phyloP scores from a whole-genome alignment of 2,113 vertebrate genomes.

The Sinocyclocheilus anophthalmus region DNA sequence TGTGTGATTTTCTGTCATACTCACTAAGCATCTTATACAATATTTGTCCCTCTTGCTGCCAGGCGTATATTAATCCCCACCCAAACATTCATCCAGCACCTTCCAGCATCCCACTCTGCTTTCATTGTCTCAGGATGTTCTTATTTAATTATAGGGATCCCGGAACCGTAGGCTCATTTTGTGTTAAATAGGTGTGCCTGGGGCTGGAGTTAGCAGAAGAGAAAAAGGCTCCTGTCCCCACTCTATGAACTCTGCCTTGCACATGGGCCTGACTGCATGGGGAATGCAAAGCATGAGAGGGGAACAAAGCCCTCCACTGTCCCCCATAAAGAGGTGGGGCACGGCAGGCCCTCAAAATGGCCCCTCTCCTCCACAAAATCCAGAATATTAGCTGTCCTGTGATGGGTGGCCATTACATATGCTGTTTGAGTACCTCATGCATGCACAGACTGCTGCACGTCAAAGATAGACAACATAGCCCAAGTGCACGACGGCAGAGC shows the following conservation, averaged over 20 bases:
- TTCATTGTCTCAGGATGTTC: conserved; percentile 46
- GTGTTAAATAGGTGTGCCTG: conserved; percentile 48
- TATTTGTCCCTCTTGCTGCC: conserved; percentile 27
- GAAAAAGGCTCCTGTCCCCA: conserved; percentile 55
- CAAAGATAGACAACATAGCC: conserved; percentile 3
- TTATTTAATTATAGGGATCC: conserved; percentile 56
- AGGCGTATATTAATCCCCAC: conserved; percentile 40
- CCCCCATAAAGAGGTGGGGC: conserved; percentile 68
- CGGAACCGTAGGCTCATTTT: conserved; percentile 36
- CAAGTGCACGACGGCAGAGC: not conserved
- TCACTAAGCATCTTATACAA: conserved; percentile 10
- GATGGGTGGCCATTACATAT: conserved; percentile 2
- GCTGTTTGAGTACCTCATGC: not conserved
- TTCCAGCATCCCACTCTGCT: conserved; percentile 43
- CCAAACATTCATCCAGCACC: conserved; percentile 45
- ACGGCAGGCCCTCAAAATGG: conserved; percentile 34
- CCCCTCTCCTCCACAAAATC: conserved; percentile 41
- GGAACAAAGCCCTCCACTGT: conserved; percentile 78
- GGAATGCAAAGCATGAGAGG: conserved; percentile 73
- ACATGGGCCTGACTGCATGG: conserved; percentile 66
- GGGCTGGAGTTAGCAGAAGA: conserved; percentile 52
- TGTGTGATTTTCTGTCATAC: not conserved
- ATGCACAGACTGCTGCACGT: conserved; percentile 6
- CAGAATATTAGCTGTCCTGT: conserved; percentile 37
- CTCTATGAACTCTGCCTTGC: conserved; percentile 32